Evolutionary conservation across 2,113 vertebrate species (phyloP).

Genomic region (Nannobrachium achirus): DNA sequence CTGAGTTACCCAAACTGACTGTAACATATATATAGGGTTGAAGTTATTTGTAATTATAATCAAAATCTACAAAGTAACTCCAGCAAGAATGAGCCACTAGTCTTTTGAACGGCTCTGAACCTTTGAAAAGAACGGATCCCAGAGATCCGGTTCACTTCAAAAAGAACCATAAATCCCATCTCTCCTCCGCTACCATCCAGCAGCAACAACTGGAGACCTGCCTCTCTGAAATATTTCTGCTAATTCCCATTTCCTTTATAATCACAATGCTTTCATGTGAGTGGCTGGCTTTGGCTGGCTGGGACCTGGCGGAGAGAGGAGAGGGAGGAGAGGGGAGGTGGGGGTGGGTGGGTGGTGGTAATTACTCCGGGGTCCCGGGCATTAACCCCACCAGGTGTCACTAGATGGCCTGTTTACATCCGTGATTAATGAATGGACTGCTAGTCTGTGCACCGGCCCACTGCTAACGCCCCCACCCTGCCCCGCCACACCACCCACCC

Average conservation of each 20-base stretch:
- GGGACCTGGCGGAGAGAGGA: conserved; percentile 30
- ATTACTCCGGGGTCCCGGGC: conserved; percentile 87
- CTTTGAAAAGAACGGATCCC: no score
- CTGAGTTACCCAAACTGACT: no score
- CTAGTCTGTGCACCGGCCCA: conserved; percentile 73
- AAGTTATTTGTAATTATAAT: no score
- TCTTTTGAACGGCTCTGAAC: no score
- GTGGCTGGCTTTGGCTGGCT: conserved; percentile 80
- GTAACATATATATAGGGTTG: no score
- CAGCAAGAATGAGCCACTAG: no score
- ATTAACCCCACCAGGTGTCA: conserved; percentile 94
- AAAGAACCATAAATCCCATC: no score
- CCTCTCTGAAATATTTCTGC: conserved; percentile 87
- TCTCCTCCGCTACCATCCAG: conserved; percentile 71
- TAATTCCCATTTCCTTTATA: conserved; percentile 97
- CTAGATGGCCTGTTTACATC: conserved; percentile 85
- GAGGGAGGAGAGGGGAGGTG: no score
- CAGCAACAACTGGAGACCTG: conserved; percentile 74
- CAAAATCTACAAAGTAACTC: no score
- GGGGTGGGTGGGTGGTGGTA: conserved; percentile 75
- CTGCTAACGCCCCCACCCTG: conserved; percentile 72
- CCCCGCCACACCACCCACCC: conserved; percentile 63
- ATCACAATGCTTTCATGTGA: conserved; percentile 91
- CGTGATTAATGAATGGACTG: conserved; percentile 92
- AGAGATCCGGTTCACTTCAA: no score